Conservation (phyloP, 2,797 vertebrate species). For the Mus spretus region DNA sequence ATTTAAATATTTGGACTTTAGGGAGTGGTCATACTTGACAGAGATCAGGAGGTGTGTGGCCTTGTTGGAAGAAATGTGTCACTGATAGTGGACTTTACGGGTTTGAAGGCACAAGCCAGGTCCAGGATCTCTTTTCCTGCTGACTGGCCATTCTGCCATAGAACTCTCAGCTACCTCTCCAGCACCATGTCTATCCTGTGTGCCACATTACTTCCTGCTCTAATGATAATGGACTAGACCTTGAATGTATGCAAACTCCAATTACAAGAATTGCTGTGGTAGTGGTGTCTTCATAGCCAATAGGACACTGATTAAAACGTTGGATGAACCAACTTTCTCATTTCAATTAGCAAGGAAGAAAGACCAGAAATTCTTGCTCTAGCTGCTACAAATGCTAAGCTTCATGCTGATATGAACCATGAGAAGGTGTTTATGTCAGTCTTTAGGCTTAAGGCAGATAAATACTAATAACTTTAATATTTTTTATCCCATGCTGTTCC, state of each 20-base stretch:
- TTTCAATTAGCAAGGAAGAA: constrained; percentile 36
- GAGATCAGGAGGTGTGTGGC: not conserved
- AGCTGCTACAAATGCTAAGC: not conserved
- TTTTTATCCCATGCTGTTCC: not conserved
- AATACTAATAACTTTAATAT: not conserved
- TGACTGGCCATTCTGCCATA: not conserved
- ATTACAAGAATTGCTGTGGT: not conserved
- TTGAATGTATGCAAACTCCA: not conserved
- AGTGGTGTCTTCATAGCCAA: not conserved
- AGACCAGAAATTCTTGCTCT: constrained; percentile 14
- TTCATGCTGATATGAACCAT: not conserved
- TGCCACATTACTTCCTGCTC: not conserved
- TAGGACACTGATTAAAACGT: not conserved
- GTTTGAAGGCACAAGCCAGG: not conserved
- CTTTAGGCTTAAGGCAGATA: not conserved
- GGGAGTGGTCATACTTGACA: not conserved
- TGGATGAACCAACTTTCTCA: not conserved
- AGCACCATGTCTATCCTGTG: not conserved
- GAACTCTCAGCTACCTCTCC: not conserved
- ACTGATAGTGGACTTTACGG: not conserved
- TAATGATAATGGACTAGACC: not conserved
- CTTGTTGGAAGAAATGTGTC: not conserved
- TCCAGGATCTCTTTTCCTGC: too few relatives aligned
- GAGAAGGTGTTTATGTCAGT: not conserved
- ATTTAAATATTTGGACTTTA: not conserved